Evolutionary conservation across 2,888 invertebrate genomes (phyloP), one percentile per base, ranked within the genome.

Genomic region (Drosophila flavopinicola): DNA sequence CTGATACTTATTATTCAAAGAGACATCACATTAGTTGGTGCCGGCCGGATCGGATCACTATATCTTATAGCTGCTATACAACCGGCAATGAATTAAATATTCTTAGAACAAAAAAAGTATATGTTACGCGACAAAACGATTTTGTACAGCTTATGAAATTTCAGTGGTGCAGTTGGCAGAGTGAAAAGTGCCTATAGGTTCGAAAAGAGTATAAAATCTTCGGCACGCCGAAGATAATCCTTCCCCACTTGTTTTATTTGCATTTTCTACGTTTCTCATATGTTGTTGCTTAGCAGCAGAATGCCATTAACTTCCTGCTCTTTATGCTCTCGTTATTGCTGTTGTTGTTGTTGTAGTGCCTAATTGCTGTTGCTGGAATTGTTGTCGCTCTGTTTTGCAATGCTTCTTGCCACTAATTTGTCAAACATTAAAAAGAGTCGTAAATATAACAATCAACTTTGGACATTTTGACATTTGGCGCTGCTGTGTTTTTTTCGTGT

Each of bases 381-480:
- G 59, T 42, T 60, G 71, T 58, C 44, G 57, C 61, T 59, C 54
- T 61, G 67, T 37, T 66, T 64, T 49, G 61, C 66, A 70, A 66
- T 66, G 75, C 59, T 61, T 58, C 58, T 48, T 75, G 72, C 56
- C 61, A 72, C 83, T 85, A 85, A 84, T 84, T 85, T 84, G 84
- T 79, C 80, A 83, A 80, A 69, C 83, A 80, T 84, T 83, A 78
- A 77, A 71, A 67, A 74, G 66, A 69, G 83, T 84, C 83, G 85
- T 85, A 84, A 84, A 85, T 85, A 84, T 73, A 84, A 84, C 80
- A 85, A 85, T 85, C 85, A 84, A 77, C 79, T 66, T 61, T 79
- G 66, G 65, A 80, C 83, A 71, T 85, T 85, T 70, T 64, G 79
- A 74, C 79, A 85, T 80, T 83, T 67, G 67, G 63, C 61, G 67